Percentiles rank a stretch among this genome's conserved stretches.
phyloP scores from a whole-genome alignment of 1,140 invertebrate species.

The Aphelenchoides avenae region DNA sequence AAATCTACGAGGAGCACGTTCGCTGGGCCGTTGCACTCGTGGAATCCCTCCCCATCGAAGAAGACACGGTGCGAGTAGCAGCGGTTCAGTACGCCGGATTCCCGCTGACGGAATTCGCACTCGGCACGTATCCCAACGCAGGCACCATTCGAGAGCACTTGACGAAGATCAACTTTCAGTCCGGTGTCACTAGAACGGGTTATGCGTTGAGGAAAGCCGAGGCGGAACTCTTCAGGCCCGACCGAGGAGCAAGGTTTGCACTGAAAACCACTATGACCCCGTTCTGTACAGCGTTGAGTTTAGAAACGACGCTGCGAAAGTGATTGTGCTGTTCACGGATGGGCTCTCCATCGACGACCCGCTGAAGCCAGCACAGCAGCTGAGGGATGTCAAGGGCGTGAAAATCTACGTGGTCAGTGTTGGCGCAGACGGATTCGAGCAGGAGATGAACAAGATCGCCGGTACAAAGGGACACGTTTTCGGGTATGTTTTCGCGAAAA shows the following conservation, averaged over 20 bases:
- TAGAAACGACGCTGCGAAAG: slow-evolving; percentile 44
- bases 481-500: slow-evolving; percentile 51
- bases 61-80: slow-evolving; percentile 45
- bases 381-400: slow-evolving; percentile 43
- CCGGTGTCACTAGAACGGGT: slow-evolving; percentile 39
- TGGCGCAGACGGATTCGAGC: slow-evolving; percentile 31
- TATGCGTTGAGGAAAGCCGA: slow-evolving; percentile 54
- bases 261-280: slow-evolving; percentile 4
- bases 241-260: slow-evolving; percentile 41
- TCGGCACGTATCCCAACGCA: slow-evolving; percentile 47
- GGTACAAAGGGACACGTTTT: slow-evolving; percentile 48
- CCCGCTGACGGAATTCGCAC: slow-evolving; percentile 50
- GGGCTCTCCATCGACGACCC: slow-evolving; percentile 52
- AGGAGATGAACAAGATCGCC: slow-evolving; percentile 50
- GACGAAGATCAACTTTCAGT: slow-evolving; percentile 40
- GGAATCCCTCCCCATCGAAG: slow-evolving; percentile 44
- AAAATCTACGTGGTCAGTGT: slow-evolving; percentile 52
- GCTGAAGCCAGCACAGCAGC: slow-evolving; percentile 45
- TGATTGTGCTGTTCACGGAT: slow-evolving; percentile 52
- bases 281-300: slow-evolving; percentile 28
- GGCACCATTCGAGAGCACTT: slow-evolving; percentile 47
- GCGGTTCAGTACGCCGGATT: slow-evolving; percentile 55
- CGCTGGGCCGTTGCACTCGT: slow-evolving; percentile 52
- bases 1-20: slow-evolving; percentile 51
- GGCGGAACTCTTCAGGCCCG: slow-evolving; percentile 43